Evolutionary conservation across 2,888 invertebrate genomes (phyloP).

Genomic region (Venusia cambrica): DNA sequence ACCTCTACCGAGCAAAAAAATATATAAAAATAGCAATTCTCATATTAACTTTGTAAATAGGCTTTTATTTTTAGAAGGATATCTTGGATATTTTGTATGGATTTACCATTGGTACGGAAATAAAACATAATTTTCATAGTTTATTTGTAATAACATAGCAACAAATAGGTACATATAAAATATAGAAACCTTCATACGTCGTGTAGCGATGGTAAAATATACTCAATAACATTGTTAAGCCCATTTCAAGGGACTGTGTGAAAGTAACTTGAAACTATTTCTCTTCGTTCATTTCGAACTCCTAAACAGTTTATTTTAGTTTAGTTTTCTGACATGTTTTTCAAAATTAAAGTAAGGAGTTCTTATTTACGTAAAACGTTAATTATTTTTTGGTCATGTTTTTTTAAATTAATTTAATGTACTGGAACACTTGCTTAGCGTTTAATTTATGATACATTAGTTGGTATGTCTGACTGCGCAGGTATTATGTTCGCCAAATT

Average conservation of each 20-base stretch:
- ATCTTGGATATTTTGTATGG: slow-evolving; percentile 40
- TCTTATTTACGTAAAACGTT: slow-evolving; percentile 8
- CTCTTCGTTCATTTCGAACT: no score
- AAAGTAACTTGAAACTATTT: no score
- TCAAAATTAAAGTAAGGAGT: no score
- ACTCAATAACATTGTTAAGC: no score
- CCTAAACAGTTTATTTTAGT: no score
- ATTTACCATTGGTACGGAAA: slow-evolving; percentile 19
- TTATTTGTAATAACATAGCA: slow-evolving; percentile 12
- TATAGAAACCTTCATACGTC: slow-evolving; percentile 8
- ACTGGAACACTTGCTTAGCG: slow-evolving; percentile 15
- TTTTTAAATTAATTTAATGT: slow-evolving; percentile 12
- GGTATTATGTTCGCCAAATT: slow-evolving; percentile 11
- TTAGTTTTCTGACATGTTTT: no score
- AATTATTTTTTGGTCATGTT: slow-evolving; percentile 7
- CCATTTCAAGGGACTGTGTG: no score
- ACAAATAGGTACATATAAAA: slow-evolving; percentile 13
- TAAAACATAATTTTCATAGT: slow-evolving; percentile 15
- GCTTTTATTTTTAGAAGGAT: slow-evolving; percentile 74
- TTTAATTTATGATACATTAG: slow-evolving; percentile 6
- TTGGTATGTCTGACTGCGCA: slow-evolving; percentile 10
- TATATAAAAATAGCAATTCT: slow-evolving; percentile 74
- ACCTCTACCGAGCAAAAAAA: slow-evolving; percentile 54
- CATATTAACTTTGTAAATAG: slow-evolving; percentile 73
- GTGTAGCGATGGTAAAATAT: no score